Conservation (phyloP, 2,113 vertebrate species). For the Pteruthius melanotis region DNA sequence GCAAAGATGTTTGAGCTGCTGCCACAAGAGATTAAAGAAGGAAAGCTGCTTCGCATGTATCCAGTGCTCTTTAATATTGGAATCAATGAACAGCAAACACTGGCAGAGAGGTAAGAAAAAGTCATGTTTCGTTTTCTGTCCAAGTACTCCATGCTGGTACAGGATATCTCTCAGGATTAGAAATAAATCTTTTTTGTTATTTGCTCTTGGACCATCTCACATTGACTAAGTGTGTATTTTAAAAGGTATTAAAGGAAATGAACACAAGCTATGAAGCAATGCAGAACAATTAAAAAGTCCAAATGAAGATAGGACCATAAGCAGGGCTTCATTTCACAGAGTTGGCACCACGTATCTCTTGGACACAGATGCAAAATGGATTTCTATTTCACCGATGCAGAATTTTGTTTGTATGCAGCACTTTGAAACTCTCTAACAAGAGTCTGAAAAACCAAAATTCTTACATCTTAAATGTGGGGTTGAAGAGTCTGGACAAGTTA, state of each 20-base stretch:
- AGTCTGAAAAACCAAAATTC: background rate
- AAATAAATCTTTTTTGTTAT: background rate
- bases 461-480: background rate
- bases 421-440: background rate
- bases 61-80: slow-evolving; percentile 96
- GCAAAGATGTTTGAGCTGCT: slow-evolving; percentile 84
- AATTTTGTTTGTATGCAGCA: background rate
- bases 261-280: background rate
- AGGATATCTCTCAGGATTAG: background rate
- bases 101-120: slow-evolving; percentile 89
- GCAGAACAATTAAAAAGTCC: background rate
- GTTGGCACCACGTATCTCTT: background rate
- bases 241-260: background rate
- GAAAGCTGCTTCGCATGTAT: slow-evolving; percentile 83
- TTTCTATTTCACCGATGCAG: background rate
- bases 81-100: slow-evolving; percentile 97
- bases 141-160: background rate
- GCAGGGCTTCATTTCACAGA: background rate
- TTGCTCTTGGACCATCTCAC: background rate
- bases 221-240: background rate
- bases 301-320: background rate
- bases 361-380: background rate
- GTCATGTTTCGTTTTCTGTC: background rate
- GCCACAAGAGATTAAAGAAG: slow-evolving; percentile 89
- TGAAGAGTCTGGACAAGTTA: background rate